Conservation (phyloP, 2,113 vertebrate species). For the Rhodinocichla rosea region DNA sequence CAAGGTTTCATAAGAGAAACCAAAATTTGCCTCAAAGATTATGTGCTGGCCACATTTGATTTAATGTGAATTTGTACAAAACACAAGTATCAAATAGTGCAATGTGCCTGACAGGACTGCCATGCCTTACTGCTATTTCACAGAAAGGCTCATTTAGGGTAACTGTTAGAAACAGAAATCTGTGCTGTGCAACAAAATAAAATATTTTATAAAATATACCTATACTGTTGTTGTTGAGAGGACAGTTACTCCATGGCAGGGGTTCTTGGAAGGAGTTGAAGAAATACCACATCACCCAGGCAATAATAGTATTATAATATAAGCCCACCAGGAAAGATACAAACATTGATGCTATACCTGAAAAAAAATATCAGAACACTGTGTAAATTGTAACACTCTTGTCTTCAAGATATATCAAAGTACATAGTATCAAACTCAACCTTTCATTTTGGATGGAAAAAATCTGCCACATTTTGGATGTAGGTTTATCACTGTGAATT, state of each 20-base stretch:
- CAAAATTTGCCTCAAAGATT: not conserved
- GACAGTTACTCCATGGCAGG: slow-evolving; percentile 86
- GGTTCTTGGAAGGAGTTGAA: slow-evolving; percentile 96
- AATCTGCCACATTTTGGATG: not conserved
- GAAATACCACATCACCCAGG: slow-evolving; percentile 97
- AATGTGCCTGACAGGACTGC: not conserved
- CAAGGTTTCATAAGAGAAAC: not conserved
- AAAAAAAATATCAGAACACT: not conserved
- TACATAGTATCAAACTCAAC: not conserved
- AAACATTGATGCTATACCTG: slow-evolving; percentile 88
- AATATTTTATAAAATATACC: slow-evolving; percentile 61
- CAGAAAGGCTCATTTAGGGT: not conserved
- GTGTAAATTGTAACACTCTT: not conserved
- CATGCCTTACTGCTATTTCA: not conserved
- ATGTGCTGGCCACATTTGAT: not conserved
- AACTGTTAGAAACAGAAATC: not conserved
- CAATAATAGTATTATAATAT: slow-evolving; percentile 93
- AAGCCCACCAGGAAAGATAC: slow-evolving; percentile 85
- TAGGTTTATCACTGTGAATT: not conserved
- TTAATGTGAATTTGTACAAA: not conserved
- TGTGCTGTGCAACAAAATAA: not conserved
- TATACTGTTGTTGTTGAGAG: slow-evolving; percentile 77
- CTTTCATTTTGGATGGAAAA: not conserved
- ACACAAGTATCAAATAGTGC: not conserved
- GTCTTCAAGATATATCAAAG: not conserved